A percentile compares a stretch with the other conserved stretches of the same genome.
phyloP scores from a whole-genome alignment of 2,888 invertebrate genomes.

The Acanthosoma haemorrhoidale region DNA sequence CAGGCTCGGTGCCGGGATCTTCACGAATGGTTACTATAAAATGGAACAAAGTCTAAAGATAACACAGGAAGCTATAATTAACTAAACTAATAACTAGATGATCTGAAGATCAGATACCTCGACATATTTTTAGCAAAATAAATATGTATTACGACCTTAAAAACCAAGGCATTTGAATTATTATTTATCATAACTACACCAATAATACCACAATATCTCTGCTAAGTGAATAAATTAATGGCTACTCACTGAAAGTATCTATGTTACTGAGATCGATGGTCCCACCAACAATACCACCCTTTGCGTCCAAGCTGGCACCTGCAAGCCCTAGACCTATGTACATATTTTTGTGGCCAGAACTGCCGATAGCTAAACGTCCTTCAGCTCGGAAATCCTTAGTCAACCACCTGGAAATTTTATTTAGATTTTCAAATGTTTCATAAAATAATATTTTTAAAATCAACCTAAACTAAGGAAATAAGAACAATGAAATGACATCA shows the following conservation, averaged over 20 bases:
- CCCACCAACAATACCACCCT: constrained; percentile 96
- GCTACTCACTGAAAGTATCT: constrained; percentile 67
- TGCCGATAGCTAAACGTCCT: constrained; percentile 87
- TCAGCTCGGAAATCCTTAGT: constrained; percentile 88
- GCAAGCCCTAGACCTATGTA: constrained; percentile 81
- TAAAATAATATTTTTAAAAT: no score
- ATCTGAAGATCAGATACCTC: no score
- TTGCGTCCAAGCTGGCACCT: constrained; percentile 87
- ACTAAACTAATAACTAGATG: no score
- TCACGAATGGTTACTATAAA: constrained; percentile 74
- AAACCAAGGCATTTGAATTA: no score
- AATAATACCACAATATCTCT: no score
- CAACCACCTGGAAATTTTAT: constrained; percentile 73
- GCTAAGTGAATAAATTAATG: neutral
- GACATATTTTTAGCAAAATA: no score
- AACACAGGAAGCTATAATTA: no score
- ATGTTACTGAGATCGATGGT: constrained; percentile 86
- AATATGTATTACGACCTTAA: no score
- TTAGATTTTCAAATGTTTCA: no score
- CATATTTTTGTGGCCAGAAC: constrained; percentile 89
- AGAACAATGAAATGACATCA: no score
- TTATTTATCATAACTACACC: no score
- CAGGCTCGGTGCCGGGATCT: constrained; percentile 83
- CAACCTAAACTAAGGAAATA: no score
- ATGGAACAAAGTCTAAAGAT: neutral